Base-by-base conservation (phyloP, 2,888 invertebrate genomes). In the Mythimna pallens region DNA sequence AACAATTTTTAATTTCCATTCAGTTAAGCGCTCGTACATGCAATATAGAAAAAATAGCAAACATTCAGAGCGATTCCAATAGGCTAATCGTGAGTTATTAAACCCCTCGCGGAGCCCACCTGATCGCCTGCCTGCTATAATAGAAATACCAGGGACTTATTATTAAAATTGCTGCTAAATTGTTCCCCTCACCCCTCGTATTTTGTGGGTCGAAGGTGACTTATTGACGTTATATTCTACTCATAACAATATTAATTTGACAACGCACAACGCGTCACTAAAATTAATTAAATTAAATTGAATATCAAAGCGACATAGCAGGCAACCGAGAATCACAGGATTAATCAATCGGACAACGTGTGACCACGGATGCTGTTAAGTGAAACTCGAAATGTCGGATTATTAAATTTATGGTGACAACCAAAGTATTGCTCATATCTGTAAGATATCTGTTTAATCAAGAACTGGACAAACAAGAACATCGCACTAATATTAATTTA, bases 101-200 rank as follows among this genome's bases (percentile, higher is more conserved):
- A 96, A 95, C 95, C 94, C 94, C 92, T 91, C 92, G 91, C 92
- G 90, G 88, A 91, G 86, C 94, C 95, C 94, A 96, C 95, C 96
- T 96, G 96, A 96, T 96, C 93, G 95, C 93, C 94, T 92, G 93
- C 92, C 92, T 88, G 94, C 94, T 94, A 95, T 96, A 96, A 96
- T 96, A 96, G 96, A 95, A 96, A 96, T 96, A 93, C 96, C 96
- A 89, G 92, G 93, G 95, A 94, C 96, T 96, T 96, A 96, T 96
- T 96, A 96, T 96, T 96, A 96, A 96, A 96, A 96, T 96, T 96
- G 96, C 96, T 96, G 95, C 94, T 95, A 95, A 95, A 96, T 95
- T 95, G 95, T 90, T 95, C 95, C 93, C 94, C 93, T 90, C 94
- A 85, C 93, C 95, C 95, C 95, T 94, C 91, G 91, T 91, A 92